Conservation (phyloP, 2,113 vertebrate genomes). For the Scopus umbretta region DNA sequence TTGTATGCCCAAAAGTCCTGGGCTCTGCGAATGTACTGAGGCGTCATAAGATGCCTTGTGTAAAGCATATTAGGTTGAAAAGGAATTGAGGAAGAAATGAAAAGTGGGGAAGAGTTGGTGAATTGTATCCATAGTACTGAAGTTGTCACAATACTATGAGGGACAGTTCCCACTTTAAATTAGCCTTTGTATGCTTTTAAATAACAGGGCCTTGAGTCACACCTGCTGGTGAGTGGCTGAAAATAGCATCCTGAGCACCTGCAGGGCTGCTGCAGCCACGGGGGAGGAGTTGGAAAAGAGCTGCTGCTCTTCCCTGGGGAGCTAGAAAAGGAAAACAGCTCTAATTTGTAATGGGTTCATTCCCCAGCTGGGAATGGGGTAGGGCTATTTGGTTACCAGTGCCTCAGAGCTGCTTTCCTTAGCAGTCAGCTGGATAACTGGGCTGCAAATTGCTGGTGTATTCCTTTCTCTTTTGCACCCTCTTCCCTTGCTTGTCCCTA, state of each 20-base stretch:
- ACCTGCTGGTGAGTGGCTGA: not conserved
- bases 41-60: not conserved
- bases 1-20: not conserved
- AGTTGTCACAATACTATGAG: not conserved
- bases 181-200: not conserved
- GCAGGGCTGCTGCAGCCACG: not conserved
- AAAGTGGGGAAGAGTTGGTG: not conserved
- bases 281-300: not conserved
- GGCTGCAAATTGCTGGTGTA: not conserved
- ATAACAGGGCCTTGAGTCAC: slow-evolving; percentile 4
- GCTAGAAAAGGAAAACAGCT: not conserved
- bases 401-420: not conserved
- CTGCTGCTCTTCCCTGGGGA: slow-evolving; percentile 1
- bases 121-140: not conserved
- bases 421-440: not conserved
- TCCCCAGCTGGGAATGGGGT: not conserved
- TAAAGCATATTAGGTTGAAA: not conserved
- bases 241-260: slow-evolving; percentile 6
- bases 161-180: not conserved
- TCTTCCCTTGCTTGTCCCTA: not conserved
- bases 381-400: not conserved
- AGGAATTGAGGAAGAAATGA: not conserved
- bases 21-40: not conserved
- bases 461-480: not conserved
- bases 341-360: not conserved